A percentile compares a stretch with the other conserved stretches of the same genome.
phyloP scores from a whole-genome alignment of 2,113 vertebrate genomes.

The Piaya cayana region DNA sequence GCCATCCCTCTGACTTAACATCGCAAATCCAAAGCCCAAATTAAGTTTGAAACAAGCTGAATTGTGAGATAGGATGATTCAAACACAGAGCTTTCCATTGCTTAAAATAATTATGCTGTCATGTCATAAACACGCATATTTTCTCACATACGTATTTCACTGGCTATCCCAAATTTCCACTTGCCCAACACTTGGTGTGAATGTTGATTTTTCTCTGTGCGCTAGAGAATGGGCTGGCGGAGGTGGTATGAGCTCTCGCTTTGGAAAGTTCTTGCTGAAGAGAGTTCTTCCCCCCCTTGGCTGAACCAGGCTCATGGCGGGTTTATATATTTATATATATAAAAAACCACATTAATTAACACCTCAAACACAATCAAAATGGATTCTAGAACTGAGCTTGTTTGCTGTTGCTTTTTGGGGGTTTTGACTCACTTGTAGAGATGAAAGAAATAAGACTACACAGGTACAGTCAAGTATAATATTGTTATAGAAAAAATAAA shows the following conservation, averaged over 20 bases:
- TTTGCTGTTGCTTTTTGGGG: not conserved
- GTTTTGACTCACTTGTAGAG: not conserved
- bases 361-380: not conserved
- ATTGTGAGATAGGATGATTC: not conserved
- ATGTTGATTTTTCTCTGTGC: not conserved
- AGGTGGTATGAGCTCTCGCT: not conserved
- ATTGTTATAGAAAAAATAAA: not conserved
- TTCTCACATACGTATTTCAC: not conserved
- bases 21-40: not conserved
- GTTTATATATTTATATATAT: not conserved
- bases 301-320: not conserved
- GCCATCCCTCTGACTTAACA: not conserved
- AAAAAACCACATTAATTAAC: not conserved
- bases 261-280: not conserved
- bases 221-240: not conserved
- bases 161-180: not conserved
- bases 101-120: not conserved
- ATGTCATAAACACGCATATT: accelerated
- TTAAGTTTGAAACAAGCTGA: not conserved
- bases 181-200: not conserved
- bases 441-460: not conserved
- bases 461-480: not conserved
- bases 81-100: not conserved
- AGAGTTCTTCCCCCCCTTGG: not conserved
- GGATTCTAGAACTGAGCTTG: not conserved